These are phyloP conservation scores for Nothocercus julius DNA, from an alignment of 2,113 vertebrate species.

Conservation along the genomic window DNA sequence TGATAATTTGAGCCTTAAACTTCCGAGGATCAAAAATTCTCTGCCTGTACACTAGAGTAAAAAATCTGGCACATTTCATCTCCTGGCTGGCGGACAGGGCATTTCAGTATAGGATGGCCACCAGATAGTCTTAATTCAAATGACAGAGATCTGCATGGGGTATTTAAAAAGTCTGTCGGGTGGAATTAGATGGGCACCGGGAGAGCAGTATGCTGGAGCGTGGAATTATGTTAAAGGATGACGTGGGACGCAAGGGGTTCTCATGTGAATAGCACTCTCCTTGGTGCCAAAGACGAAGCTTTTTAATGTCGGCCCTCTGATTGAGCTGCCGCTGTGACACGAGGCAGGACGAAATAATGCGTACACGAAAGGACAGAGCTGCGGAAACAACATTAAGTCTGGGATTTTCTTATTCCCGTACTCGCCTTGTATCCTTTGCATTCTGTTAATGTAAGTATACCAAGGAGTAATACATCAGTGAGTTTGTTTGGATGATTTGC, in stretches of 20 bases:
- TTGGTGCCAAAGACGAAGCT: not conserved
- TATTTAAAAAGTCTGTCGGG: not conserved
- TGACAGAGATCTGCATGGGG: not conserved
- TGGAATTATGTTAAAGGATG: not conserved
- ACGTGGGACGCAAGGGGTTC: not conserved
- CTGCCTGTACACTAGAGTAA: not conserved
- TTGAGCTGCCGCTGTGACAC: not conserved
- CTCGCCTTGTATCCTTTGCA: not conserved
- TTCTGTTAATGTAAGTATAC: not conserved
- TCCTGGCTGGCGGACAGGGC: not conserved
- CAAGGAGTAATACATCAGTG: accelerated
- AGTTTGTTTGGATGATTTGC: not conserved
- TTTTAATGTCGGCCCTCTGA: not conserved
- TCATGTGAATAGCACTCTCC: not conserved
- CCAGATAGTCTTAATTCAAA: not conserved
- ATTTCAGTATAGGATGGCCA: not conserved
- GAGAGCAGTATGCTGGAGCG: not conserved
- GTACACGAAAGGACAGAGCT: not conserved
- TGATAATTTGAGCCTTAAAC: not conserved
- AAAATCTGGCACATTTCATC: not conserved
- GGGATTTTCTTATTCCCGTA: not conserved
- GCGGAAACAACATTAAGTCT: not conserved
- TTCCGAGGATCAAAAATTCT: not conserved
- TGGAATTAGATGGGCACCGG: not conserved
- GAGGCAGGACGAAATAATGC: not conserved